Percentiles rank a stretch among this genome's conserved stretches.
phyloP scores from a whole-genome alignment of 2,888 invertebrate species.

The Drosophila nr. fundita region DNA sequence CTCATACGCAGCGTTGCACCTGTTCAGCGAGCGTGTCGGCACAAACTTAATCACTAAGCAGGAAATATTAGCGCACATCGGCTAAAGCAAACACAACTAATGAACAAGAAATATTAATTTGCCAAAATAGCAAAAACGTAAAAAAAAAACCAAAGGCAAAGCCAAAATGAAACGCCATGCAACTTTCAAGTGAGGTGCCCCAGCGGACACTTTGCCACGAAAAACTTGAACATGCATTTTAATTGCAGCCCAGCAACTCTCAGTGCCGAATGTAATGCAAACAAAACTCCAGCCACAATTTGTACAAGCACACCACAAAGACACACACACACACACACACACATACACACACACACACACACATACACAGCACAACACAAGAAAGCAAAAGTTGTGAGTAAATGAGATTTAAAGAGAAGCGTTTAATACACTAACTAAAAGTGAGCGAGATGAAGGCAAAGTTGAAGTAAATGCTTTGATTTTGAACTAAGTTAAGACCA shows the following conservation, averaged over 20 bases:
- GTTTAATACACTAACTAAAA: constrained; percentile 27
- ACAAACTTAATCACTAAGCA: constrained; percentile 72
- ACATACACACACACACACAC: constrained; percentile 12
- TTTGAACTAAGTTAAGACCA: background rate
- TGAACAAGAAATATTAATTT: constrained; percentile 79
- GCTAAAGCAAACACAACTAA: constrained; percentile 74
- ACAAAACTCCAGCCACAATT: constrained; percentile 71
- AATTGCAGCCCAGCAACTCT: constrained; percentile 65
- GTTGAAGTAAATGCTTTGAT: background rate
- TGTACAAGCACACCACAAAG: constrained; percentile 50
- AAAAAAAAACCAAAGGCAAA: constrained; percentile 10
- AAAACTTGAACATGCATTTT: constrained; percentile 77
- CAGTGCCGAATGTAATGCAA: constrained; percentile 54
- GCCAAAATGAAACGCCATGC: constrained; percentile 37
- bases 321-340: constrained; percentile 4
- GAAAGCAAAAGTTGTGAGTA: constrained; percentile 36
- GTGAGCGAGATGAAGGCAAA: background rate
- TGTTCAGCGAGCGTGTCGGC: constrained; percentile 37
- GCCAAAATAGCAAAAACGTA: constrained; percentile 44
- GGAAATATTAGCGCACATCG: constrained; percentile 66
- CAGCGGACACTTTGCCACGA: constrained; percentile 68
- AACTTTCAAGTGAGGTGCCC: constrained; percentile 56
- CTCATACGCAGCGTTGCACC: constrained; percentile 73
- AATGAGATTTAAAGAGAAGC: constrained; percentile 2
- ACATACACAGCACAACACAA: constrained; percentile 8